Evolutionary conservation across 1,140 invertebrate genomes (phyloP), one percentile per base, ranked within the genome.

Genomic region (Drosophila nebulosa): DNA sequence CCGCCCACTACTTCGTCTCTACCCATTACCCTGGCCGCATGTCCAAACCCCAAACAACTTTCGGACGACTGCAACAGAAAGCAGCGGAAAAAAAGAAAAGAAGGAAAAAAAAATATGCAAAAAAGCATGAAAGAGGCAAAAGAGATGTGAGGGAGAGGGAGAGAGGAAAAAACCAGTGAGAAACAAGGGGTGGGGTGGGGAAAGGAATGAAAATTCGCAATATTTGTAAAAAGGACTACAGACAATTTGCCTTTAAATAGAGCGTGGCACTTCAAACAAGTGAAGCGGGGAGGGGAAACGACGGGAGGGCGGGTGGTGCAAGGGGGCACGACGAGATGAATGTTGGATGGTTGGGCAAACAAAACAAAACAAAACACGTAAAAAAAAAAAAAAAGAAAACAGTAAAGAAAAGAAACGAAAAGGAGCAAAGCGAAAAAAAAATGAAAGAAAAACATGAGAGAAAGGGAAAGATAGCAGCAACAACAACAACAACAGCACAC

Each of bases 181-280:
- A 2, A 4, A 24, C 2, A 24, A 24, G 24, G 24, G 24, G 2
- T 24, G 24, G 39, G 30, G 24, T 26, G 2, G 22, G 18, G 30
- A 21, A 39, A 52, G 50, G 62, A 64, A 69, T 55, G 80, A 84
- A 85, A 86, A 74, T 74, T 74, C 75, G 85, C 78, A 86, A 86
- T 86, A 86, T 86, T 86, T 88, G 78, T 77, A 70, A 77, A 84
- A 89, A 88, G 84, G 75, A 88, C 83, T 88, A 88, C 83, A 88
- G 83, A 88, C 83, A 88, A 88, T 88, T 88, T 88, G 83, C 83
- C 75, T 89, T 88, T 88, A 88, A 88, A 88, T 88, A 88, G 83
- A 88, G 83, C 83, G 84, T 88, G 83, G 84, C 84, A 88, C 83
- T 86, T 86, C 81, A 86, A 86, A 86, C 81, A 86, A 81, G 74